Percentiles rank a stretch among this genome's conserved stretches.
phyloP scores from a whole-genome alignment of 2,797 vertebrate genomes.

The Rhyacichthys aspro region DNA sequence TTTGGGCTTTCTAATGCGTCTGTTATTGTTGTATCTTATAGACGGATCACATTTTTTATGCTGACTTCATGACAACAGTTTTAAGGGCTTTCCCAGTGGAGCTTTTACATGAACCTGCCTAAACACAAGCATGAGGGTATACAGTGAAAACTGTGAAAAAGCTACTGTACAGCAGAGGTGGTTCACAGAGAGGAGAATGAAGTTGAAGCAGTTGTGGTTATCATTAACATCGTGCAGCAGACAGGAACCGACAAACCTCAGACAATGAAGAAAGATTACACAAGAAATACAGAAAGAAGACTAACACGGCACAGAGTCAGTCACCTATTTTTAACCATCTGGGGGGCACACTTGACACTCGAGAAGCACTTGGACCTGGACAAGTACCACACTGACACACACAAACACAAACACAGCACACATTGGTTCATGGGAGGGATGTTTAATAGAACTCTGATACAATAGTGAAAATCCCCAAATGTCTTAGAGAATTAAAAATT shows the following conservation, averaged over 20 bases:
- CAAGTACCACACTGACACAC: background rate
- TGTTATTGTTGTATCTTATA: too few relatives aligned
- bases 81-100: too few relatives aligned
- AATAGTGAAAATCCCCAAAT: background rate
- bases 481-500: too few relatives aligned
- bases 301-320: background rate
- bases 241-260: constrained; percentile 50
- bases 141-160: background rate
- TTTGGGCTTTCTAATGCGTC: background rate
- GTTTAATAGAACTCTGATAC: background rate
- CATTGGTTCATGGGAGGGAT: background rate
- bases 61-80: too few relatives aligned
- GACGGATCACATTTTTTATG: too few relatives aligned
- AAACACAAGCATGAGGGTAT: background rate
- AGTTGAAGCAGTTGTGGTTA: constrained; percentile 22
- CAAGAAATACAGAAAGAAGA: background rate
- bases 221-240: constrained; percentile 13
- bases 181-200: background rate
- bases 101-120: background rate
- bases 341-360: constrained; percentile 28
- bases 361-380: constrained; percentile 4
- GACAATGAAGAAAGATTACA: background rate
- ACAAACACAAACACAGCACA: background rate
- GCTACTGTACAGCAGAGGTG: background rate
- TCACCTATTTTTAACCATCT: constrained; percentile 28